Conservation (phyloP, 53 echinoderm and acorn worm genomes). For the Echinometra lucunter region DNA sequence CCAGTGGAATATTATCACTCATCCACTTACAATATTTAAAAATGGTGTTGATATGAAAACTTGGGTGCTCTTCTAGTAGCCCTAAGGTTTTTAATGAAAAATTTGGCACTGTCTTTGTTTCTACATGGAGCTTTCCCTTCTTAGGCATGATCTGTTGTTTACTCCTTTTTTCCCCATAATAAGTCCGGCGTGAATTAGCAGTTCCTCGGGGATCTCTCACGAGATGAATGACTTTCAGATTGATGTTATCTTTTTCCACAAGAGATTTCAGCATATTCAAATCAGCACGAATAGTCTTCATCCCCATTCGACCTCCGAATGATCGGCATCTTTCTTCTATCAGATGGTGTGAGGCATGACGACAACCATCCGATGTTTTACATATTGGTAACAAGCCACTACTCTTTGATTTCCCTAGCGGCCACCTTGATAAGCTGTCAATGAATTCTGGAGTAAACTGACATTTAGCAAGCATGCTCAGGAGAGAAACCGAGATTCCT, state of each 20-base stretch:
- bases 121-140: not conserved
- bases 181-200: slow-evolving; percentile 79
- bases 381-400: slow-evolving; percentile 73
- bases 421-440: slow-evolving; percentile 74
- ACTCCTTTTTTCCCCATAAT: not conserved
- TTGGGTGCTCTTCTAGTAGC: slow-evolving; percentile 27
- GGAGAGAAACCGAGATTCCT: slow-evolving; percentile 63
- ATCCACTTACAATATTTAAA: slow-evolving; percentile 63
- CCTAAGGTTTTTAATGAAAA: slow-evolving; percentile 51
- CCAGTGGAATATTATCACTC: not conserved
- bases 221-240: slow-evolving; percentile 85
- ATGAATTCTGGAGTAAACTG: slow-evolving; percentile 75
- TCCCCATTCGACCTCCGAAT: slow-evolving; percentile 68
- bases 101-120: not conserved
- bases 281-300: slow-evolving; percentile 83
- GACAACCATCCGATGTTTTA: slow-evolving; percentile 65
- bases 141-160: not conserved
- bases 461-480: slow-evolving; percentile 79
- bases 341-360: slow-evolving; percentile 8
- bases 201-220: slow-evolving; percentile 86
- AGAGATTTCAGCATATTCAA: slow-evolving; percentile 72
- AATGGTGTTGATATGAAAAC: slow-evolving; percentile 56
- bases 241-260: slow-evolving; percentile 70
- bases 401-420: slow-evolving; percentile 81
- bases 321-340: slow-evolving; percentile 62